phyloP scores from a whole-genome alignment of 2,797 vertebrate species.

The Alfaro cultratus region DNA sequence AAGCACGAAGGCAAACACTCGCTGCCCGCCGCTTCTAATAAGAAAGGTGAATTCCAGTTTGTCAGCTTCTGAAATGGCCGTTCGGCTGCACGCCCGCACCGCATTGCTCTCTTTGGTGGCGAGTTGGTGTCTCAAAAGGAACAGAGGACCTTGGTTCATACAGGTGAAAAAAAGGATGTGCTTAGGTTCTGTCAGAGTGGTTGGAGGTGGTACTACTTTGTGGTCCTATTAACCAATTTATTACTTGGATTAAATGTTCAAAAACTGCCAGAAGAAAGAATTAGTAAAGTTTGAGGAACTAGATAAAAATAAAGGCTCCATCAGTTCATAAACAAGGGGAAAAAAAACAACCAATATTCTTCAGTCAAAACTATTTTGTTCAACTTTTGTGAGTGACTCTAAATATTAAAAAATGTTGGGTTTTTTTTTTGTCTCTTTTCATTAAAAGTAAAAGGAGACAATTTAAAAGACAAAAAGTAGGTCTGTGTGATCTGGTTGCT shows the following conservation, averaged over 20 bases:
- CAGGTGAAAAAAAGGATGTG: not conserved
- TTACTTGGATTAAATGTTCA: not conserved
- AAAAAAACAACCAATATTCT: not conserved
- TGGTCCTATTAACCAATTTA: not conserved
- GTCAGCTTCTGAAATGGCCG: not conserved
- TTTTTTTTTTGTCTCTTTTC: not conserved
- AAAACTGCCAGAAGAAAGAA: not conserved
- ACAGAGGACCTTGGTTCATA: not conserved
- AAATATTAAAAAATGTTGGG: not conserved
- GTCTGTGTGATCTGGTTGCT: not conserved
- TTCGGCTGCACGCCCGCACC: not conserved
- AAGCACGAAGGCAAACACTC: conserved; percentile 88
- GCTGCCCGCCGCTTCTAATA: conserved; percentile 87
- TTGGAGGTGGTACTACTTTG: not conserved
- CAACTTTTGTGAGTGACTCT: not conserved
- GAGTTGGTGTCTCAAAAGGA: not conserved
- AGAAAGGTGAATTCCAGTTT: conserved; percentile 85
- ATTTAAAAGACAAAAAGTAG: not conserved
- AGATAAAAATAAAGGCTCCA: not conserved
- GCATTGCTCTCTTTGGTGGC: not conserved
- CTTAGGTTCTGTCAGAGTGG: not conserved
- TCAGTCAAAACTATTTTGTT: not conserved
- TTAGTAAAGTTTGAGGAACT: not conserved
- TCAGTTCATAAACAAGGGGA: not conserved
- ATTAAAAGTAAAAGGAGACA: not conserved